Percentiles rank a stretch among this genome's conserved stretches.
These are phyloP conservation scores for Tricholauxania praeusta DNA, from an alignment of 2,888 invertebrate genomes.

Conservation along the genomic window DNA sequence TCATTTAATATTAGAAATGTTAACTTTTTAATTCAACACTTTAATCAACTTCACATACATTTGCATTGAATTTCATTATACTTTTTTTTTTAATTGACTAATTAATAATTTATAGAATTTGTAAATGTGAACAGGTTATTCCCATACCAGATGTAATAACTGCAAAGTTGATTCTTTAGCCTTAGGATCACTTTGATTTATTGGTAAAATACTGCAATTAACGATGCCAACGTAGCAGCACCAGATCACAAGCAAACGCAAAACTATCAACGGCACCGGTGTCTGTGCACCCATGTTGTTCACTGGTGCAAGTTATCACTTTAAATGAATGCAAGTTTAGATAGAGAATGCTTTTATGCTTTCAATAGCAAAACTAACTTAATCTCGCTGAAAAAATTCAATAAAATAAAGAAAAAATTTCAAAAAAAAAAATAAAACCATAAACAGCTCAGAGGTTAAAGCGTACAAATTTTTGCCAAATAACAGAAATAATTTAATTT, in stretches of 20 bases:
- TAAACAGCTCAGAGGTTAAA: too few relatives aligned
- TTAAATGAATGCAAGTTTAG: neutral
- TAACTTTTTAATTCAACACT: too few relatives aligned
- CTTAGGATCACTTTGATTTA: conserved; percentile 9
- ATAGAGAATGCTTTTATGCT: conserved; percentile 8
- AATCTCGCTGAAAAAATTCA: too few relatives aligned
- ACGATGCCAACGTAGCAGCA: neutral
- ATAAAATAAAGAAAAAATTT: too few relatives aligned
- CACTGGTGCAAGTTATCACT: conserved; percentile 1
- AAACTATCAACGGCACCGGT: conserved; percentile 11
- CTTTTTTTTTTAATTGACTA: too few relatives aligned
- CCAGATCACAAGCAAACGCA: conserved; percentile 10
- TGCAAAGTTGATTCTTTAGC: conserved; percentile 50
- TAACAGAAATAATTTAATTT: too few relatives aligned
- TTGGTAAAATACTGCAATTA: neutral
- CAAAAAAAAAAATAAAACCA: too few relatives aligned
- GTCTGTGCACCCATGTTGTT: conserved; percentile 26
- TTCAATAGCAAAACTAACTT: too few relatives aligned
- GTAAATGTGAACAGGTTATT: neutral
- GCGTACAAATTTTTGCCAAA: too few relatives aligned
- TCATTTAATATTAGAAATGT: neutral
- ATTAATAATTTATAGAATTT: too few relatives aligned
- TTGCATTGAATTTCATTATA: too few relatives aligned
- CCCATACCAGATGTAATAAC: conserved; percentile 57
- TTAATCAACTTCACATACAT: neutral